phyloP scores from a whole-genome alignment of 2,113 vertebrate genomes.

The Sebastes fasciatus region DNA sequence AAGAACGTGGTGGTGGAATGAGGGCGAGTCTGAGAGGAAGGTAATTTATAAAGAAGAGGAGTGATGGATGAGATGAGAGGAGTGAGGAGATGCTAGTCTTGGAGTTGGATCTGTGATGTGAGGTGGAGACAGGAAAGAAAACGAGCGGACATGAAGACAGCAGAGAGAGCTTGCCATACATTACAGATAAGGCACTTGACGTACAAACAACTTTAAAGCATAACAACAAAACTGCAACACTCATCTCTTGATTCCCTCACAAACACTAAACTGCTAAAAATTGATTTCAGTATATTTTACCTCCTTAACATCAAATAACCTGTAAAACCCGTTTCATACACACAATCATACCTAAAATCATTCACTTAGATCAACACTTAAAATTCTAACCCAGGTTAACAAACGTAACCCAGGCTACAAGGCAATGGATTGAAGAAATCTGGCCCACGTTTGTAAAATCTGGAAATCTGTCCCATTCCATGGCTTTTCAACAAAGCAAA shows the following conservation, averaged over 20 bases:
- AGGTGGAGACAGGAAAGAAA: constrained; percentile 55
- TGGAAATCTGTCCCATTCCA: constrained; percentile 22
- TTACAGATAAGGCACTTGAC: constrained; percentile 81
- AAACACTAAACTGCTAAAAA: constrained; percentile 30
- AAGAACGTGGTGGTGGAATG: constrained; percentile 59
- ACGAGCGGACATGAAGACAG: constrained; percentile 50
- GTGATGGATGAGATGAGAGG: constrained; percentile 15
- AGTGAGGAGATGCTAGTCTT: constrained; percentile 6
- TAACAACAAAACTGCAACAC: constrained; percentile 53
- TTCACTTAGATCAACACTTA: constrained; percentile 48
- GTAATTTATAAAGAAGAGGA: constrained; percentile 13
- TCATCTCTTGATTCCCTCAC: constrained; percentile 32
- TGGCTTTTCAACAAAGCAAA: constrained; percentile 34
- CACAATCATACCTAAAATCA: constrained; percentile 67
- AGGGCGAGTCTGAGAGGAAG: constrained; percentile 41
- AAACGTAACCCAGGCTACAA: constrained; percentile 45
- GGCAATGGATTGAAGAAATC: constrained; percentile 53
- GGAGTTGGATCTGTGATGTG: constrained; percentile 8
- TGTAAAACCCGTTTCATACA: constrained; percentile 69
- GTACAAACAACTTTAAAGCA: constrained; percentile 64
- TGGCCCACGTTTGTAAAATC: constrained; percentile 30
- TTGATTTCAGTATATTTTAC: not conserved
- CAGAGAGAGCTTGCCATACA: constrained; percentile 56
- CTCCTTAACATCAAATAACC: constrained; percentile 27
- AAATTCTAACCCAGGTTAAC: constrained; percentile 38